Conservation (phyloP, 1,140 invertebrate genomes). For the Dryas iulia region DNA sequence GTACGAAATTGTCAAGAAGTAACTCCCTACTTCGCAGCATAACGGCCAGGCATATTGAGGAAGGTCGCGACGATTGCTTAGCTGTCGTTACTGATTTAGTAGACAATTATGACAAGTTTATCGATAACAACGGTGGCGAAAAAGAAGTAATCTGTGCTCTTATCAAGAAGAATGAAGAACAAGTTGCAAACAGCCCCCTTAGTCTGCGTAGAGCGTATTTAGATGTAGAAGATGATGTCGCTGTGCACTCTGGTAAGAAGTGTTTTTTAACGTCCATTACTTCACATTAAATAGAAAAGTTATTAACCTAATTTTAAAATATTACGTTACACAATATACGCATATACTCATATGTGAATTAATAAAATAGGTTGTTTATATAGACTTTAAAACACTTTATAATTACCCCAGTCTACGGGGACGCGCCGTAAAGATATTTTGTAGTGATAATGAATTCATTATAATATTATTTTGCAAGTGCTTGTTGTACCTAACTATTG, state of each 20-base stretch:
- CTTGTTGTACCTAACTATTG: no score
- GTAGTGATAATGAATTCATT: background rate
- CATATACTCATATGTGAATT: no score
- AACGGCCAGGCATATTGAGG: conserved; percentile 67
- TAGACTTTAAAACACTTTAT: background rate
- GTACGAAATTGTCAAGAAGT: conserved; percentile 85
- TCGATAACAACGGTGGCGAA: conserved; percentile 67
- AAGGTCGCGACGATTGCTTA: conserved; percentile 59
- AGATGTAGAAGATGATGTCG: conserved; percentile 82
- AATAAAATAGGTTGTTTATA: background rate
- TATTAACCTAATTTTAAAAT: no score
- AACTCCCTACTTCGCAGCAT: conserved; percentile 81
- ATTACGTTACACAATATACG: no score
- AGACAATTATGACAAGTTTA: conserved; percentile 70
- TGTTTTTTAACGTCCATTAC: background rate
- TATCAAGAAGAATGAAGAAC: conserved; percentile 69
- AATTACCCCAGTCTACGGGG: background rate
- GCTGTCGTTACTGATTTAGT: conserved; percentile 64
- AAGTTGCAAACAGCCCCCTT: conserved; percentile 71
- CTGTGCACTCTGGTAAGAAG: conserved; percentile 83
- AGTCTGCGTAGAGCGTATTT: conserved; percentile 79
- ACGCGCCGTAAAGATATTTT: background rate
- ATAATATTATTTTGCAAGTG: no score
- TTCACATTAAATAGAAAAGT: no score
- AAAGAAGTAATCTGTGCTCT: conserved; percentile 68